A percentile compares a stretch with the other conserved stretches of the same genome.
Evolutionary conservation across 2,113 vertebrate genomes (phyloP).

Genomic region (Nyctereutes procyonoides): DNA sequence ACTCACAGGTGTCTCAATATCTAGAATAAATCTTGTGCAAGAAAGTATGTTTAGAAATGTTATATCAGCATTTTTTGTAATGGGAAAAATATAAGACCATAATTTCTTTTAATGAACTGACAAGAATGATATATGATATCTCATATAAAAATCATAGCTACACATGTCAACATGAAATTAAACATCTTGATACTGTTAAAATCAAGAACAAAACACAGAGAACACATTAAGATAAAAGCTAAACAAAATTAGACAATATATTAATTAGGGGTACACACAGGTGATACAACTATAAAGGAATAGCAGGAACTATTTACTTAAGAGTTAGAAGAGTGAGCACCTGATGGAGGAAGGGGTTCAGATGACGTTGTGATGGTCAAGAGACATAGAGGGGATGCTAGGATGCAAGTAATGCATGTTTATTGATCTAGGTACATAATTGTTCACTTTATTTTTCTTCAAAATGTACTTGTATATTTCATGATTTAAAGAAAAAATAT

Average conservation of each 20-base stretch:
- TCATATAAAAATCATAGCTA: neutral
- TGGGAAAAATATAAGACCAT: neutral
- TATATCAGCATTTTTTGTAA: neutral
- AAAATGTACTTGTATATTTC: constrained; percentile 14
- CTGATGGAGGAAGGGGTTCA: neutral
- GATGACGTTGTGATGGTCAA: neutral
- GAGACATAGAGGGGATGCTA: neutral
- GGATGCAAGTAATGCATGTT: neutral
- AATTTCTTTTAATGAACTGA: neutral
- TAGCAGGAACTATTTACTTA: neutral
- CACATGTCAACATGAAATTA: neutral
- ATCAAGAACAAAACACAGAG: neutral
- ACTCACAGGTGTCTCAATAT: neutral
- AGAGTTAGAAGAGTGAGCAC: neutral
- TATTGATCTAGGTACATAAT: neutral
- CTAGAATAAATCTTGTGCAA: neutral
- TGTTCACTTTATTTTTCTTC: neutral
- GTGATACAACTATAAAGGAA: neutral
- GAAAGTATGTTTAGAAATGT: neutral
- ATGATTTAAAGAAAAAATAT: neutral
- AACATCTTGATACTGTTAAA: neutral
- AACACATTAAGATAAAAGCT: neutral
- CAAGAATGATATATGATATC: neutral
- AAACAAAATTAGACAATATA: neutral
- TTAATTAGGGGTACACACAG: neutral